Evolutionary conservation across 2,113 vertebrate genomes (phyloP).

Genomic region (Lamprologus speciosus): DNA sequence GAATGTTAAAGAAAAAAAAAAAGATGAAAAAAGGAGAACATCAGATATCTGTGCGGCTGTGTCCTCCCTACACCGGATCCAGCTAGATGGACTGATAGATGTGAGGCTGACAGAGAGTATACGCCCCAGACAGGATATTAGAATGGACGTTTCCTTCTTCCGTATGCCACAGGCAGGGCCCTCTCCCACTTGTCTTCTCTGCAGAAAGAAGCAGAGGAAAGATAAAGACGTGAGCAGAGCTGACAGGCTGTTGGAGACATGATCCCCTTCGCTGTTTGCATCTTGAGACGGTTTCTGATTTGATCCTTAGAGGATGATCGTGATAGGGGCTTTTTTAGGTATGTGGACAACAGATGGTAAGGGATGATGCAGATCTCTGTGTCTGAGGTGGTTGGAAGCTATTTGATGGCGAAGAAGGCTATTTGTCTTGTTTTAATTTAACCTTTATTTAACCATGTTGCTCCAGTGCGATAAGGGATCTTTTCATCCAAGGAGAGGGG

Average conservation of each 20-base stretch:
- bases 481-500: background rate
- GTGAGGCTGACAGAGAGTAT: constrained; percentile 26
- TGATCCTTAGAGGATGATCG: constrained; percentile 50
- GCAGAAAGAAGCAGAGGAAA: constrained; percentile 39
- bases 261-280: constrained; percentile 34
- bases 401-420: constrained; percentile 1
- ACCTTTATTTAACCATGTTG: constrained; percentile 32
- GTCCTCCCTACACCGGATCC: constrained; percentile 31
- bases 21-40: constrained; percentile 37
- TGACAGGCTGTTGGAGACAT: constrained; percentile 51
- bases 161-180: constrained; percentile 40
- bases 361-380: constrained; percentile 13
- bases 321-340: background rate
- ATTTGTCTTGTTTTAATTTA: constrained; percentile 39
- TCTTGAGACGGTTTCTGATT: constrained; percentile 46
- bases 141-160: constrained; percentile 62
- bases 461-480: background rate
- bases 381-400: background rate
- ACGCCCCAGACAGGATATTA: constrained; percentile 65
- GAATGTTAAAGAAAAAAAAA: constrained; percentile 21
- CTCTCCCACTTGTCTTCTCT: constrained; percentile 44
- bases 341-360: background rate
- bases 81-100: constrained; percentile 62
- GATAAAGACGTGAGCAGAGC: constrained; percentile 61
- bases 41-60: constrained; percentile 43